Evolutionary conservation across 2,888 invertebrate species (phyloP).

Genomic region (Tipula helvola): DNA sequence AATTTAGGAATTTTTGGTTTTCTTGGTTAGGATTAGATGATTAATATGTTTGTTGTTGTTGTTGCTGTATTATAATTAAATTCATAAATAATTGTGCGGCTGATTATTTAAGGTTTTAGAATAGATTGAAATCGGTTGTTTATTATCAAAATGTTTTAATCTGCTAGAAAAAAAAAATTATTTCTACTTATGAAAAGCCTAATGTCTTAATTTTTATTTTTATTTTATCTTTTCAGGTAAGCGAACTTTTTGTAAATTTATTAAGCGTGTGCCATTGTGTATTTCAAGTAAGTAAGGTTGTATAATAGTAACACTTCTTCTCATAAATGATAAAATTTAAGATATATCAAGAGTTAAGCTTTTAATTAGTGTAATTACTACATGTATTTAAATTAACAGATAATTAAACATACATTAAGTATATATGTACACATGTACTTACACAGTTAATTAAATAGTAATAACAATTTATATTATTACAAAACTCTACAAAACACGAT

Average conservation of each 20-base stretch:
- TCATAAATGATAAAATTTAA: too few species aligned
- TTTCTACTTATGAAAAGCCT: background rate
- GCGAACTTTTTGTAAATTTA: background rate
- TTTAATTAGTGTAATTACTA: background rate
- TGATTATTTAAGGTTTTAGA: background rate
- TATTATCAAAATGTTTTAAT: background rate
- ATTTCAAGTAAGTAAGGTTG: too few species aligned
- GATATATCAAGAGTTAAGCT: background rate
- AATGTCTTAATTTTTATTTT: background rate
- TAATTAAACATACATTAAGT: background rate
- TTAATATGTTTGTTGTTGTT: background rate
- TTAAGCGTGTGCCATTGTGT: too few species aligned
- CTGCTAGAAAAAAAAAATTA: background rate
- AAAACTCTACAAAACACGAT: background rate
- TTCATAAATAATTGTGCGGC: background rate
- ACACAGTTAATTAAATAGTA: background rate
- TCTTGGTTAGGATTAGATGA: background rate
- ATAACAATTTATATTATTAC: background rate
- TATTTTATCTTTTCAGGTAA: background rate
- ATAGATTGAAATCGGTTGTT: background rate
- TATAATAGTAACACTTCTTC: too few species aligned
- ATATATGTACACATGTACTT: background rate
- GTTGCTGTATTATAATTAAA: background rate
- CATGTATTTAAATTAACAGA: background rate
- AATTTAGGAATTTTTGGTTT: background rate